phyloP scores from a whole-genome alignment of 2,888 invertebrate species.

The Eretmocerus hayati region DNA sequence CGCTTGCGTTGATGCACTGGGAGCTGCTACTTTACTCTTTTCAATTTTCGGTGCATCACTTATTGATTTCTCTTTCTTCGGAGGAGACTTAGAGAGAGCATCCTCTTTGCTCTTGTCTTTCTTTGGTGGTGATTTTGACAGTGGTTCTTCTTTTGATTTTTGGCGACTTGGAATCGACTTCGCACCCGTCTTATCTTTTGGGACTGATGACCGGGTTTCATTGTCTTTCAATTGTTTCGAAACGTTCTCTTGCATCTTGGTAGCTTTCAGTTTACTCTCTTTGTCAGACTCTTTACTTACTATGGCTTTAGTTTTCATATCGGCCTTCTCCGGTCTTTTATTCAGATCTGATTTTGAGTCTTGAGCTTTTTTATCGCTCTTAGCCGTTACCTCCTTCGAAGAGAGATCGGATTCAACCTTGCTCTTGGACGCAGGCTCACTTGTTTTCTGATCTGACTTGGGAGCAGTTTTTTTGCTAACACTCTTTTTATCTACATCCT shows the following conservation, averaged over 20 bases:
- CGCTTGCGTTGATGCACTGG: neutral
- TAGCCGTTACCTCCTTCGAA: constrained; percentile 1
- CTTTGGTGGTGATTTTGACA: constrained; percentile 18
- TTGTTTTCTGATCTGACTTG: constrained; percentile 1
- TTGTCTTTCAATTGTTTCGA: constrained; percentile 13
- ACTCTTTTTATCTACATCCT: constrained; percentile 2
- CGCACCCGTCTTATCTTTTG: constrained; percentile 22
- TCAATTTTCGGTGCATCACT: constrained; percentile 6
- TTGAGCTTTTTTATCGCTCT: constrained; percentile 1
- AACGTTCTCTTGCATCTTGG: constrained; percentile 26
- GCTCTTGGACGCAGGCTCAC: constrained; percentile 3
- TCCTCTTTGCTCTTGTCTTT: constrained; percentile 14
- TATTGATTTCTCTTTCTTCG: constrained; percentile 12
- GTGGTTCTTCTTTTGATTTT: constrained; percentile 12
- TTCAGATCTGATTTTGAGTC: constrained; percentile 10
- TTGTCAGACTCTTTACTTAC: constrained; percentile 34
- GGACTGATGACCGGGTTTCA: constrained; percentile 4
- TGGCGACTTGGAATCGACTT: constrained; percentile 10
- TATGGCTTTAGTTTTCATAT: constrained; percentile 7
- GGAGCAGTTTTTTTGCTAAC: constrained; percentile 7
- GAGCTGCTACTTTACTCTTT: constrained; percentile 5
- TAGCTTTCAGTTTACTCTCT: constrained; percentile 34
- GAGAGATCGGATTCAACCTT: constrained; percentile 8
- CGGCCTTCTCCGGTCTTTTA: constrained; percentile 13
- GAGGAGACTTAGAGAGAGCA: constrained; percentile 13